Percentiles rank a stretch among this genome's conserved stretches.
These are phyloP conservation scores for Periophthalmus magnuspinnatus DNA, from an alignment of 2,797 vertebrate species.

Conservation along the genomic window DNA sequence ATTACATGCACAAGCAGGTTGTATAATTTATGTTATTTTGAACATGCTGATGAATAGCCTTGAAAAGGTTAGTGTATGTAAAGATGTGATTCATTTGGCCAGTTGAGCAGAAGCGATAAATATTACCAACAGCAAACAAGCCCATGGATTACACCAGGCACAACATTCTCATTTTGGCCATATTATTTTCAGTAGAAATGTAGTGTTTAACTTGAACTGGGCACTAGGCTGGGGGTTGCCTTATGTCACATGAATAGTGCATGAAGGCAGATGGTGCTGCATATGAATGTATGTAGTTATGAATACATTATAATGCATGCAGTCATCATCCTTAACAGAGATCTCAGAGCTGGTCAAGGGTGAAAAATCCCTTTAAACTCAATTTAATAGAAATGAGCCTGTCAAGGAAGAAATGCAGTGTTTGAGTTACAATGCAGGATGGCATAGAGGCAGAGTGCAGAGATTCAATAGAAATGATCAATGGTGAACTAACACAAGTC, in stretches of 20 bases:
- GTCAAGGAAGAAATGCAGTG: background rate
- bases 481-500: constrained; percentile 29
- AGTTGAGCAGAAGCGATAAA: constrained; percentile 30
- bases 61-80: constrained; percentile 19
- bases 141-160: constrained; percentile 16
- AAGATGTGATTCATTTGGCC: constrained; percentile 31
- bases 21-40: constrained; percentile 23
- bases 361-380: constrained; percentile 15
- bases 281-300: constrained; percentile 67
- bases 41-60: constrained; percentile 4
- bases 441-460: constrained; percentile 7
- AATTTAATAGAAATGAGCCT: constrained; percentile 14
- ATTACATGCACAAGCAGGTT: constrained; percentile 28
- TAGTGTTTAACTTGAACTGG: constrained; percentile 14
- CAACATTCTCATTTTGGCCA: background rate
- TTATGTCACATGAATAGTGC: constrained; percentile 66
- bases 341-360: constrained; percentile 14
- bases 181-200: constrained; percentile 33
- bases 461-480: constrained; percentile 32
- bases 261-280: constrained; percentile 72
- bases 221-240: constrained; percentile 16
- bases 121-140: constrained; percentile 20
- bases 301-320: constrained; percentile 58
- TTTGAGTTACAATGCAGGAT: constrained; percentile 22
- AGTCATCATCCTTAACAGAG: constrained; percentile 24